Conservation (phyloP, 1,140 invertebrate genomes). For the Trinorchestia longiramus region DNA sequence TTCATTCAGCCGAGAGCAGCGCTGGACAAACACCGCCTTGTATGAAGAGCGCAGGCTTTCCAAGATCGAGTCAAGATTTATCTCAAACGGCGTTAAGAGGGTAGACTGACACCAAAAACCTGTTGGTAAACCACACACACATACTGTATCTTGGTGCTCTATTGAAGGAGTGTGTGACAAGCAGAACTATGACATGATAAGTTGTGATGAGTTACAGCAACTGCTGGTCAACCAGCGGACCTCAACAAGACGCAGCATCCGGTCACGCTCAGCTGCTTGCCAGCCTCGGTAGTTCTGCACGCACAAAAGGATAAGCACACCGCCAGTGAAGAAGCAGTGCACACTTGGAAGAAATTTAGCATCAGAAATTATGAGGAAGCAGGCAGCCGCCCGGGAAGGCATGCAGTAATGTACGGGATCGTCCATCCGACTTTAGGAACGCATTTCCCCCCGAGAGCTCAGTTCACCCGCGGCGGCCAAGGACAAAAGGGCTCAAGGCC, state of each 20-base stretch:
- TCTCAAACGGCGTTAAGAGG: background rate
- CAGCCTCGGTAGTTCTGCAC: background rate
- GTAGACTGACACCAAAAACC: background rate
- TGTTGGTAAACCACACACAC: background rate
- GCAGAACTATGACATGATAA: background rate
- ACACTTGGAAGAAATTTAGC: background rate
- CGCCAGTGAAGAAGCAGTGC: background rate
- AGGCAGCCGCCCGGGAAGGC: background rate
- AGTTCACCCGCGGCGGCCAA: constrained; percentile 25
- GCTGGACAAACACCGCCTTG: background rate
- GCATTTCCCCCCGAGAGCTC: constrained; percentile 21
- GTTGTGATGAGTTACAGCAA: too few species aligned
- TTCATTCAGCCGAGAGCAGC: background rate
- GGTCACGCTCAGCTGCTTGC: background rate
- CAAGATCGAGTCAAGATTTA: background rate
- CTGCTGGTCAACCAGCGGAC: background rate
- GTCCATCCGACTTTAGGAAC: constrained; percentile 52
- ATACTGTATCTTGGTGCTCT: background rate
- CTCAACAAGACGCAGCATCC: background rate
- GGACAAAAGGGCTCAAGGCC: constrained; percentile 24
- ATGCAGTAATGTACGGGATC: background rate
- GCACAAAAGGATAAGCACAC: background rate
- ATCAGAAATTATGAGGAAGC: background rate
- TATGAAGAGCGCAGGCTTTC: background rate
- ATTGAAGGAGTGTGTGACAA: background rate